Base-by-base conservation (phyloP, 2,797 vertebrate species). In the Gambelia wislizenii region DNA sequence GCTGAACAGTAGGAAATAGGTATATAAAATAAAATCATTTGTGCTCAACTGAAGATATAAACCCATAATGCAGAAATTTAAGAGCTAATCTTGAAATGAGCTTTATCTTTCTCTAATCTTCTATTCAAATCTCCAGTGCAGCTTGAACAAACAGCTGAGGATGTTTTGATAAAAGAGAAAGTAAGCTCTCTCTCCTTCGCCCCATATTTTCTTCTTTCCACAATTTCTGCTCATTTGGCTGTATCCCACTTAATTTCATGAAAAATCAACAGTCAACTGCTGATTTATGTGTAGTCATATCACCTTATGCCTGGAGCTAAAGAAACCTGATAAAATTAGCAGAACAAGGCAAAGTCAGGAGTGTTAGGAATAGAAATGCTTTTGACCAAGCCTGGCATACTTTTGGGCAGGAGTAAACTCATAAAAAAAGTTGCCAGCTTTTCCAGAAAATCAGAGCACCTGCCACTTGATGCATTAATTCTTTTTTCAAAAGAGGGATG, bases 311-410 rank as follows among this genome's bases (percentile, higher is more conserved):
- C 87, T 77, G n/a, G 52, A 87, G 89, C 91, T 90, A 59, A 85
- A 78, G 75, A 92, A 74, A 77, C 89, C 81, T 81, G 91, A 90
- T 93, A 94, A 90, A 88, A 87, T 93, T 88, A 92, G 74, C 8
- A 87, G 13, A 77, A 83, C 83, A 92, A 56, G 92, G 87, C 76
- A 86, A 93, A 87, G 76, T 90, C 83, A 93, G 33, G 83, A 86
- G 44, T 85, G 83, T 61, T 84, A 91, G 56, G 47, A 93, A 89
- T 72, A 84, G 90, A 92, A 86, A 47, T 49, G n/a, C 18, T n/a
- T 47, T n/a, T 64, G 83, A 89, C 47, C 12, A 69, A 36, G 33
- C 39, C 22, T 72, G 22, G 5, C 39, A 56, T 14, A 74, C 12
- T 27, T 54, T 52, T 86, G 49, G 1, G 13, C 42, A 5, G 20